These are phyloP conservation scores for Leptinotarsa defecta DNA, from an alignment of 1,140 invertebrate species.

Conservation along the genomic window DNA sequence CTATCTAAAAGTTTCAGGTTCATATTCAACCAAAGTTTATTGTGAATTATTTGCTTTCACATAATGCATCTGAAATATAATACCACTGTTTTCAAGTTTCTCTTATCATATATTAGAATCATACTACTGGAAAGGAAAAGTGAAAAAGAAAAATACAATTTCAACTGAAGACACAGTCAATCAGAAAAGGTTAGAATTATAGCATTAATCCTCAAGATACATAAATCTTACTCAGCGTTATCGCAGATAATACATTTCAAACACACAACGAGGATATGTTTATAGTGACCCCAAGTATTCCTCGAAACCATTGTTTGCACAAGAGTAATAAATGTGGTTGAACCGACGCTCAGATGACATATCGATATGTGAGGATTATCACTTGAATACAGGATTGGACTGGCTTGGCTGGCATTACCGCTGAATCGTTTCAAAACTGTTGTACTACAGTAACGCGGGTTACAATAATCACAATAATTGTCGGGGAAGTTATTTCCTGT, in stretches of 20 bases:
- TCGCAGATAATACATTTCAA: conserved; percentile 18
- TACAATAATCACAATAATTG: too few species aligned
- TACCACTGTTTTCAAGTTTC: too few species aligned
- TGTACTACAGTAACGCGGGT: too few species aligned
- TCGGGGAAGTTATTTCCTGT: too few species aligned
- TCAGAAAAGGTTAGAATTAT: neutral
- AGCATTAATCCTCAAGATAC: neutral
- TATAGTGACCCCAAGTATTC: conserved; percentile 15
- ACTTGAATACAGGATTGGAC: neutral
- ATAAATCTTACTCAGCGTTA: conserved; percentile 12
- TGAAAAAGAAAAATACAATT: too few species aligned
- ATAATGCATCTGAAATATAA: too few species aligned
- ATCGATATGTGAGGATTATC: conserved; percentile 17
- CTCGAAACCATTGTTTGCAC: conserved; percentile 19
- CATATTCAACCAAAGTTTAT: too few species aligned
- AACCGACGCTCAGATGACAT: conserved; percentile 19
- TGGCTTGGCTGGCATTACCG: neutral
- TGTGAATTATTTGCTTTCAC: too few species aligned
- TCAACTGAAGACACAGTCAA: neutral
- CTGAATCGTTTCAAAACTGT: too few species aligned
- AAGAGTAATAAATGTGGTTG: conserved; percentile 21
- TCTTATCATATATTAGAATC: too few species aligned
- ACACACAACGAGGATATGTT: conserved; percentile 16
- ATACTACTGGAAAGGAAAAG: too few species aligned
- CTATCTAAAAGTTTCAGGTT: too few species aligned